These are phyloP conservation scores for Meriones psammophilus DNA, from an alignment of 2,797 vertebrate genomes.

Conservation along the genomic window DNA sequence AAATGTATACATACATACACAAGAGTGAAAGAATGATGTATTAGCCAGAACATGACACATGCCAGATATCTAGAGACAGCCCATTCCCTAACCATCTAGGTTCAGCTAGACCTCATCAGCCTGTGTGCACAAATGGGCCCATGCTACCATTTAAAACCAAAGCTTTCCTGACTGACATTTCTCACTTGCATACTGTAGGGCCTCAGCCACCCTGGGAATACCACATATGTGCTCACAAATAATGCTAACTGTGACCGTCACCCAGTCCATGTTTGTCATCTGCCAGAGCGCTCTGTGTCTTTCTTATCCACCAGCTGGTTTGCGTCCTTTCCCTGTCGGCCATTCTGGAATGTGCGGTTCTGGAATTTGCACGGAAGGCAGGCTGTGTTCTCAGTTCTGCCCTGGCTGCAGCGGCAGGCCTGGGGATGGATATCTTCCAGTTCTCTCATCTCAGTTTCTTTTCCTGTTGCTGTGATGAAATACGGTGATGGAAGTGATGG, in stretches of 20 bases:
- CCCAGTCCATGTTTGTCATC: neutral
- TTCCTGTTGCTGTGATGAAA: neutral
- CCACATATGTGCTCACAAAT: slow-evolving; percentile 23
- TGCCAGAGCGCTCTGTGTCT: neutral
- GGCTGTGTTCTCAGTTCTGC: neutral
- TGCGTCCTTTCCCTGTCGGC: neutral
- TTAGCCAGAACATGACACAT: neutral
- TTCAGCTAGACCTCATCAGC: slow-evolving; percentile 31
- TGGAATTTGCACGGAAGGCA: neutral
- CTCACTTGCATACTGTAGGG: slow-evolving; percentile 13
- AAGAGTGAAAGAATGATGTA: neutral
- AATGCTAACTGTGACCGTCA: neutral
- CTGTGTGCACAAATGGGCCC: slow-evolving; percentile 45
- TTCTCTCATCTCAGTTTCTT: neutral
- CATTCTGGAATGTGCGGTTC: neutral
- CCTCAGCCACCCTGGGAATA: slow-evolving; percentile 36
- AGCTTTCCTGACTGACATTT: slow-evolving; percentile 50
- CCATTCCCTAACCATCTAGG: slow-evolving; percentile 44
- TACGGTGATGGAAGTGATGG: neutral
- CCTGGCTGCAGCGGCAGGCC: neutral
- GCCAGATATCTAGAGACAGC: neutral
- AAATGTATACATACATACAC: neutral
- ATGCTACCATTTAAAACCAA: slow-evolving; percentile 67
- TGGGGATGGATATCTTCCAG: neutral
- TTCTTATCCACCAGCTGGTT: neutral